These are phyloP conservation scores for Mactromeris polynyma DNA, from an alignment of 2,888 invertebrate genomes.

Conservation along the genomic window DNA sequence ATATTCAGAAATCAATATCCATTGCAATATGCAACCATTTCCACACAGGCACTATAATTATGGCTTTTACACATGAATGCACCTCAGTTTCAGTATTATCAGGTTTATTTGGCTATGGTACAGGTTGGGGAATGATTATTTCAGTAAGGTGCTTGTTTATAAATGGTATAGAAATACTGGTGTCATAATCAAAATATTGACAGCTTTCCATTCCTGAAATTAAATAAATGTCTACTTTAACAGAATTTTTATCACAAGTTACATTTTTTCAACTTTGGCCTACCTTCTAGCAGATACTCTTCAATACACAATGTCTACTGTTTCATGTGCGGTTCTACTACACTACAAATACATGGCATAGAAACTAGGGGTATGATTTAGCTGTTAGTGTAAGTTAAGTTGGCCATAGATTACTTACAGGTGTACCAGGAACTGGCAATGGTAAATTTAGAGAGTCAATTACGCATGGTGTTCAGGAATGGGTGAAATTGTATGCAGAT, in stretches of 20 bases:
- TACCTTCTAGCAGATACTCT: no score
- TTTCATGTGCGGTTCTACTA: no score
- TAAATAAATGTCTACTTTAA: no score
- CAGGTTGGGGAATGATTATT: neutral
- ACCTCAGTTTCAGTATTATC: neutral
- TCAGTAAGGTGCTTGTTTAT: neutral
- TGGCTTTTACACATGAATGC: neutral
- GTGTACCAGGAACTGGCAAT: neutral
- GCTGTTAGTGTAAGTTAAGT: neutral
- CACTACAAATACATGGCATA: no score
- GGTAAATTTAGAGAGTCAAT: neutral
- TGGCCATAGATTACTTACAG: neutral
- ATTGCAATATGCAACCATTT: neutral
- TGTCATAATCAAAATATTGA: no score
- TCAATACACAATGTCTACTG: no score
- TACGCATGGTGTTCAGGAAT: neutral
- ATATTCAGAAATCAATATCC: neutral
- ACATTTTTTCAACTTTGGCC: no score
- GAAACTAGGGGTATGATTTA: neutral
- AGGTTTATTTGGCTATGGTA: neutral
- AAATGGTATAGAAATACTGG: neutral
- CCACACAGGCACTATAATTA: neutral
- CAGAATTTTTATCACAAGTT: no score
- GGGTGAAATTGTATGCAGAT: neutral
- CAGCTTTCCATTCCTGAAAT: no score